Evolutionary conservation across 2,888 invertebrate genomes (phyloP).

Genomic region (Pseudococcus jackbeardsleyi): DNA sequence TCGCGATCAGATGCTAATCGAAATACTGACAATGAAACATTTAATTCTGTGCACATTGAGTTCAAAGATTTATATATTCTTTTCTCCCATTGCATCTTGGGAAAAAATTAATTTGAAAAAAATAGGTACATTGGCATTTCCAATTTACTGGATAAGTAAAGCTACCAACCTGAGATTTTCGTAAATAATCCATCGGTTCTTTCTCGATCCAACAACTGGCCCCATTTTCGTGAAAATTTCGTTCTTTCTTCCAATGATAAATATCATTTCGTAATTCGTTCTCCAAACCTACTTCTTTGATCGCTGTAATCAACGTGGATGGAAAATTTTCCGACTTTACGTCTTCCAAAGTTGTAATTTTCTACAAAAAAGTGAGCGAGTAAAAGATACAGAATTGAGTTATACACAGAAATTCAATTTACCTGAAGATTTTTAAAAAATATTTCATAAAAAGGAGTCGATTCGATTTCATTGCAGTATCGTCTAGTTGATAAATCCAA

Average conservation of each 20-base stretch:
- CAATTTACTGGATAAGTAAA: not conserved
- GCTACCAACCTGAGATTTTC: conserved; percentile 79
- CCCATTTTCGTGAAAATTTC: conserved; percentile 69
- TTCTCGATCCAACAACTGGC: conserved; percentile 69
- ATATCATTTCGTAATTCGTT: conserved; percentile 87
- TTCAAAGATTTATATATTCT: conserved; percentile 94
- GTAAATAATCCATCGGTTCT: conserved; percentile 82
- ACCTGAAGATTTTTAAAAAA: conserved; percentile 57
- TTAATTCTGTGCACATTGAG: conserved; percentile 92
- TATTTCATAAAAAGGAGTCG: conserved; percentile 53
- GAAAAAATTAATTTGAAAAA: conserved; percentile 25
- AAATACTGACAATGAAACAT: conserved; percentile 82
- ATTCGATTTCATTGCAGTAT: conserved; percentile 54
- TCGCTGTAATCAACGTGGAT: conserved; percentile 80
- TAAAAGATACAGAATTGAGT: not conserved
- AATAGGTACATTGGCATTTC: not conserved
- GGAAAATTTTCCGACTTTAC: conserved; percentile 85
- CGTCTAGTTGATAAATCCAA: not conserved
- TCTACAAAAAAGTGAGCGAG: conserved; percentile 72
- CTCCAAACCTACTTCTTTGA: conserved; percentile 84
- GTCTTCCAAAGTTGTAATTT: conserved; percentile 81
- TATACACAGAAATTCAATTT: not conserved
- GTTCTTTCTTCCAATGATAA: conserved; percentile 82
- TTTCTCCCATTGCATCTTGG: conserved; percentile 87
- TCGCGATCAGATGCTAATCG: conserved; percentile 84